A percentile compares a stretch with the other conserved stretches of the same genome.
These are phyloP conservation scores for Metallyticus violacea DNA, from an alignment of 2,888 invertebrate genomes.

Conservation along the genomic window DNA sequence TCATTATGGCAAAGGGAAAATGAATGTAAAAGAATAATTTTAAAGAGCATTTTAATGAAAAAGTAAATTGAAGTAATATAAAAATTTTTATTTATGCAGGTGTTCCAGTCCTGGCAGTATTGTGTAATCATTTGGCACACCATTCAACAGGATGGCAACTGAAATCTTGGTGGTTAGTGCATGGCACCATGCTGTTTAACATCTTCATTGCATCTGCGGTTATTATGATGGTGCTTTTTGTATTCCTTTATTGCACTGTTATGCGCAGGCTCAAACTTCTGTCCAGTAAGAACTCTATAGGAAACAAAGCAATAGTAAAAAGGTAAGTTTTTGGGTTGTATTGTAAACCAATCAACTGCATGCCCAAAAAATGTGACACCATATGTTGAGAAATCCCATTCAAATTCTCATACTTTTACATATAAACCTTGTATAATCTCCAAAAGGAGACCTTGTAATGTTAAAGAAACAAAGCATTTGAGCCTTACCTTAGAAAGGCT, in stretches of 20 bases:
- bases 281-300: slow-evolving; percentile 42
- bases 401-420: no score
- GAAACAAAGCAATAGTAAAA: slow-evolving; percentile 43
- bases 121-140: slow-evolving; percentile 65
- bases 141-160: slow-evolving; percentile 57
- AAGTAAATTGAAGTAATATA: no score
- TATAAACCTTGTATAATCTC: no score
- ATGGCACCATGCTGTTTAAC: slow-evolving; percentile 57
- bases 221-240: slow-evolving; percentile 64
- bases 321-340: slow-evolving; percentile 39
- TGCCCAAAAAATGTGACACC: no score
- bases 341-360: no score
- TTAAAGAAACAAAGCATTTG: no score
- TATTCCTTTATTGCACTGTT: slow-evolving; percentile 65
- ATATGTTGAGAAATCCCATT: no score
- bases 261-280: slow-evolving; percentile 54
- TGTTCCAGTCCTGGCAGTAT: slow-evolving; percentile 63
- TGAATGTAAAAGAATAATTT: no score
- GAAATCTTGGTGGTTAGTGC: slow-evolving; percentile 64
- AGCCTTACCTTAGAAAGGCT: no score
- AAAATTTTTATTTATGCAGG: slow-evolving; percentile 46
- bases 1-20: no score
- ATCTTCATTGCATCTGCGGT: slow-evolving; percentile 67
- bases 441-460: no score
- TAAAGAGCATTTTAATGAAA: no score